A percentile compares a stretch with the other conserved stretches of the same genome.
phyloP scores from a whole-genome alignment of 1,140 invertebrate genomes.

The Meloidogyne hapla region DNA sequence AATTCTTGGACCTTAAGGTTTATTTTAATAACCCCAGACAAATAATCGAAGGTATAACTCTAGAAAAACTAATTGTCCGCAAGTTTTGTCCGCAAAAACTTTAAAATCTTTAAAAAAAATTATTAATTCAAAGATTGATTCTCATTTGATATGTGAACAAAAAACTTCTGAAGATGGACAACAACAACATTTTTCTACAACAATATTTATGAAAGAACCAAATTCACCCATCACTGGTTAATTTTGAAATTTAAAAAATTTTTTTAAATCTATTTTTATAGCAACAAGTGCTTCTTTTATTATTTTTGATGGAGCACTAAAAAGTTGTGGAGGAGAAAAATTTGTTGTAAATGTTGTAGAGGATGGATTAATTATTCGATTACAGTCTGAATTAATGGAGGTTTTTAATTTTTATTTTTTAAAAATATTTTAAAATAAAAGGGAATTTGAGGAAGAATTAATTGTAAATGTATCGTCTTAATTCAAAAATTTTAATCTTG shows the following conservation, averaged over 20 bases:
- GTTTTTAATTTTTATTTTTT: not conserved
- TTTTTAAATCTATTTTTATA: constrained; percentile 20
- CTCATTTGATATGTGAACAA: constrained; percentile 39
- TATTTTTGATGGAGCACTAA: constrained; percentile 39
- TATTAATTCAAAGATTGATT: constrained; percentile 26
- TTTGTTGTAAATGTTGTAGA: constrained; percentile 39
- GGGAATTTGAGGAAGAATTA: too few relatives aligned
- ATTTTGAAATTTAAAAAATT: not conserved
- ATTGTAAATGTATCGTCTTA: too few relatives aligned
- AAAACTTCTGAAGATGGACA: constrained; percentile 11
- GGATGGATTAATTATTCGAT: constrained; percentile 38
- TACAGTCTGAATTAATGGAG: constrained; percentile 37
- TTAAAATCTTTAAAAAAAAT: not conserved
- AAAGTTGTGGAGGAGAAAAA: constrained; percentile 27
- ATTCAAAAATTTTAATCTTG: too few relatives aligned
- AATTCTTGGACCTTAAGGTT: too few relatives aligned
- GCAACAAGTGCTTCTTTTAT: constrained; percentile 42
- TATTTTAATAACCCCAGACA: too few relatives aligned
- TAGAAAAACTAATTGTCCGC: too few relatives aligned
- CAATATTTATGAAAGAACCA: not conserved
- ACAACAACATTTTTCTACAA: not conserved
- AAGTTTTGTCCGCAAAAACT: too few relatives aligned
- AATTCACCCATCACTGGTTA: not conserved
- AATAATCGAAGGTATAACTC: too few relatives aligned
- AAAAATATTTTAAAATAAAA: not conserved